Percentiles rank a stretch among this genome's conserved stretches.
These are phyloP conservation scores for Bombus consobrinus DNA, from an alignment of 1,140 invertebrate species.

Conservation along the genomic window DNA sequence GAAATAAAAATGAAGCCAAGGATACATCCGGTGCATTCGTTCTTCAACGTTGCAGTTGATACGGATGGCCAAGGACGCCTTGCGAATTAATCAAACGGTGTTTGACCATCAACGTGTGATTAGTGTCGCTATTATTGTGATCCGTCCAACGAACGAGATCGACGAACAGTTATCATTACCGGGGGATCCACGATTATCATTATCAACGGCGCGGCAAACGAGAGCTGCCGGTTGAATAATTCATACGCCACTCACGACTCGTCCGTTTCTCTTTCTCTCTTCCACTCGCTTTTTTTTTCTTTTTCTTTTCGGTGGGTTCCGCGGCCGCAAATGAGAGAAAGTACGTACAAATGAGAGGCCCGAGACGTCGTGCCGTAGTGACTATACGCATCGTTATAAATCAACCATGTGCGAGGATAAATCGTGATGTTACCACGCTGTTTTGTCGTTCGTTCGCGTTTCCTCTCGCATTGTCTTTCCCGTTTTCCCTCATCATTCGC, in stretches of 20 bases:
- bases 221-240: slow-evolving; percentile 60
- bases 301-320: slow-evolving; percentile 22
- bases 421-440: slow-evolving; percentile 27
- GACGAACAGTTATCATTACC: slow-evolving; percentile 60
- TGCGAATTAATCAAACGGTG: neutral
- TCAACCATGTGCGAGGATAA: slow-evolving; percentile 38
- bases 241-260: slow-evolving; percentile 47
- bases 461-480: neutral
- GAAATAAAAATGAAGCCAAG: neutral
- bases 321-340: slow-evolving; percentile 29
- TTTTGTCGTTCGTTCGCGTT: slow-evolving; percentile 22
- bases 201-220: slow-evolving; percentile 49
- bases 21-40: too few relatives aligned
- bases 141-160: slow-evolving; percentile 49
- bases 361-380: slow-evolving; percentile 13
- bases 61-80: neutral
- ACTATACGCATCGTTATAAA: slow-evolving; percentile 47
- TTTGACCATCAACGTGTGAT: slow-evolving; percentile 7
- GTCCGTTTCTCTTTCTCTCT: neutral
- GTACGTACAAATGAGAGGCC: slow-evolving; percentile 22
- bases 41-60: neutral
- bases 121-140: slow-evolving; percentile 50
- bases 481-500: neutral
- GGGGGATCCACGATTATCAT: slow-evolving; percentile 59
- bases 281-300: neutral